Evolutionary conservation across 2,113 vertebrate genomes (phyloP), one percentile per base, ranked within the genome.

Genomic region (Salvator merianae): DNA sequence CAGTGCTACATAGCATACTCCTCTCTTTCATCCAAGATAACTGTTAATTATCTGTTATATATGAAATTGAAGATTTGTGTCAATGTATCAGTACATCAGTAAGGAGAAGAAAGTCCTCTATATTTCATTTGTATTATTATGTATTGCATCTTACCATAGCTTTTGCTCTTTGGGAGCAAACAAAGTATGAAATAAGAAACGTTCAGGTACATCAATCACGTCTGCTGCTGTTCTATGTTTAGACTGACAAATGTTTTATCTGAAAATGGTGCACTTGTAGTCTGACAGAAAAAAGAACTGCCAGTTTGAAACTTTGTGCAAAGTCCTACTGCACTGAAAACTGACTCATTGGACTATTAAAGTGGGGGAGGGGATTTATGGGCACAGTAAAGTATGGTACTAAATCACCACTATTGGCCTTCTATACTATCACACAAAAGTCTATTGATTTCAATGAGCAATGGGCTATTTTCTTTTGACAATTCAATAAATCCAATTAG

Each of bases 171-270:
- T 59, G 63, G 53, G 90, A 89, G 63, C 3, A 36, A 72, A 1
- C 62, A 62, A 89, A 77, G 0, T 75, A 81, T 82, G n/a, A 89
- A 81, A 83, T 32, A 85, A 59, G 79, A 24, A 77, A 81, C 72
- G 59, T 69, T 90, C 68, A 70, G 13, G 1, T 81, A 14, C 40
- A 50, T 73, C 84, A 70, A n/a, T 78, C 1, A 10, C 68, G 28
- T 88, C 78, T 13, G 10, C 84, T 59, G 59, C 3, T n/a, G 9
- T 13, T 78, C 79, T 81, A 81, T 87, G 4, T 73, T 81, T 62
- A 1, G 28, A 9, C 4, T 79, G 81, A 47, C 3, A 53, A 84
- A 77, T 72, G 14, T 0, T 77, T 87, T 85, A 78, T 55, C 5
- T 83, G 40, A 84, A 86, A 85, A 84, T 34, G 82, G 84, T 1